Base-by-base conservation (phyloP, 1,140 invertebrate genomes). In the Physella acuta region DNA sequence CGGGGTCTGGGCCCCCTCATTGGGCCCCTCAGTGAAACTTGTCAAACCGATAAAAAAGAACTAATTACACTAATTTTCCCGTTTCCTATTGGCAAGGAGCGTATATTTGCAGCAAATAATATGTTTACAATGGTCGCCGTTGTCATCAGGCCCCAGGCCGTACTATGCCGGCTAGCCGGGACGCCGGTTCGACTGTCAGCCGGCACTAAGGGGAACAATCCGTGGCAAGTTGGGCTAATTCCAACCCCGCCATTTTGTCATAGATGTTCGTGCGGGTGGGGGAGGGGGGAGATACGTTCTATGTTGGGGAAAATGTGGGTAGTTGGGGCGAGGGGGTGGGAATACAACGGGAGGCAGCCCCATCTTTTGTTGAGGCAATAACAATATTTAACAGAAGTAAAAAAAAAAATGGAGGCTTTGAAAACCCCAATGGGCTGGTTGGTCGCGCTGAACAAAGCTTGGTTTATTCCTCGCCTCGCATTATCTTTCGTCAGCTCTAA, bases 71-170 rank as follows among this genome's bases (percentile, higher is more conserved):
- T 69, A 65, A 69, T 69, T 69, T 72, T 20, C 36, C 20, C 34
- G 66, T 34, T 56, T 63, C 8, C 60, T 31, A 72, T 65, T 65
- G 66, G 44, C 39, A 28, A 33, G 44, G 33, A 28, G 55, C 33
- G 64, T 49, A 56, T 51, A 53, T 56, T 69, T 70, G 52, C 44
- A 39, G 65, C 52, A 68, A 71, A 74, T 71, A 69, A 71, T 71
- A 70, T 69, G 67, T 70, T 74, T 74, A 71, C 59, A 17, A 16
- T 31, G 53, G 34, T n/a, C 37, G 37, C 68, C 61, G 58, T 72
- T 72, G 71, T 72, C 71, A 63, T 55, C 51, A 59, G 16, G 58
- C 68, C 51, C 58, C 53, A 4, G 66, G 52, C 51, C 63, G 64
- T 51, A 39, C 59, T 49, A 28, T 52, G 39, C 3, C n/a, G n/a